These are phyloP conservation scores for Tryphoninae sp. DNA, from an alignment of 2,888 invertebrate genomes.

Conservation along the genomic window DNA sequence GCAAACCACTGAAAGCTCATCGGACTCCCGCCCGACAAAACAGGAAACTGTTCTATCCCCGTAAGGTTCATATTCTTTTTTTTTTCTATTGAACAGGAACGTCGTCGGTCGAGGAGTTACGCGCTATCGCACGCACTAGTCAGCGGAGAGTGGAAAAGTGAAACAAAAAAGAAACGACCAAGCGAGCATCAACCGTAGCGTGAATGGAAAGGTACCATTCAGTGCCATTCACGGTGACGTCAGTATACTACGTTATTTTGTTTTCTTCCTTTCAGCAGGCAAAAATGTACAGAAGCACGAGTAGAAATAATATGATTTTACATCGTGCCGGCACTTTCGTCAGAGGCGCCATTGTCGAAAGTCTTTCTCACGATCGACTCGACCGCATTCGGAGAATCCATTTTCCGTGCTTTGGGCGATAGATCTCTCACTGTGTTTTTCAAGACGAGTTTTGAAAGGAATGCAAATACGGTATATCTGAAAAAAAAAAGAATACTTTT, in stretches of 20 bases:
- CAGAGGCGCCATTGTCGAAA: not conserved
- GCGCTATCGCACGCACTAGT: not conserved
- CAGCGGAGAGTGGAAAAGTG: not conserved
- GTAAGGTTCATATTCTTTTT: not conserved
- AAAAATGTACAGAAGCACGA: conserved; percentile 17
- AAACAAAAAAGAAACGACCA: conserved; percentile 25
- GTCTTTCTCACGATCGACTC: not conserved
- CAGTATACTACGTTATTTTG: conserved; percentile 37
- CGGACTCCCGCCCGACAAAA: not conserved
- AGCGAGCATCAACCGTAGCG: conserved; percentile 36
- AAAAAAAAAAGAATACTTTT: no score
- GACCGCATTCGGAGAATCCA: not conserved
- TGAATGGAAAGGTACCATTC: conserved; percentile 64
- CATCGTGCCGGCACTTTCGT: not conserved
- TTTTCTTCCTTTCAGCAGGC: conserved; percentile 20
- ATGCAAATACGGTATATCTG: no score
- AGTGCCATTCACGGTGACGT: conserved; percentile 64
- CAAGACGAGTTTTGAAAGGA: no score
- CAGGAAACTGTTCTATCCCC: conserved; percentile 4
- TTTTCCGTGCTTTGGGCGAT: not conserved
- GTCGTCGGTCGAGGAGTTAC: not conserved
- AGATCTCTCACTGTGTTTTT: no score
- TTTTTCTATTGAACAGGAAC: not conserved
- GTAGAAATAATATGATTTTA: conserved; percentile 40
- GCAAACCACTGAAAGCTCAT: not conserved